Evolutionary conservation across 2,797 vertebrate genomes (phyloP).

Genomic region (Argentina silus): DNA sequence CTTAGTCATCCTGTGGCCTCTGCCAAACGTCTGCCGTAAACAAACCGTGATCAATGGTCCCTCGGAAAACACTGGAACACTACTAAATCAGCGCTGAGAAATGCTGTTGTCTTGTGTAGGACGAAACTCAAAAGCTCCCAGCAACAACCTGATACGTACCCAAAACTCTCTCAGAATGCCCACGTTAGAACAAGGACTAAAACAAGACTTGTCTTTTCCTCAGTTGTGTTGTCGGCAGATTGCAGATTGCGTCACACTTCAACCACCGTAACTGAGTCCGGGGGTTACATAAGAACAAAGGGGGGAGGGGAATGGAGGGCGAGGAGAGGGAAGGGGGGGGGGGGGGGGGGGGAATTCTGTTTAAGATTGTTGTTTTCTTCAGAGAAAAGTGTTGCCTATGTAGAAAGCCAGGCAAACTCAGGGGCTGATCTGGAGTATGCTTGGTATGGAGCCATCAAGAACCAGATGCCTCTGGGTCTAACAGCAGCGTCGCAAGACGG

Average conservation of each 20-base stretch:
- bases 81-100: not conserved
- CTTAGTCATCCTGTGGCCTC: slow-evolving; percentile 9
- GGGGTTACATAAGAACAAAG: slow-evolving; percentile 46
- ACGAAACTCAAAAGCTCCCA: slow-evolving; percentile 4
- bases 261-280: slow-evolving; percentile 31
- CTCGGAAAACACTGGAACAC: not conserved
- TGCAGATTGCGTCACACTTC: slow-evolving; percentile 44
- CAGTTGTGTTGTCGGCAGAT: slow-evolving; percentile 16
- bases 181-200: slow-evolving; percentile 19
- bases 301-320: slow-evolving; percentile 27
- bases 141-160: not conserved
- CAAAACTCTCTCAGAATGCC: too few relatives aligned
- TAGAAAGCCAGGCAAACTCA: not conserved
- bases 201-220: slow-evolving; percentile 29
- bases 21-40: slow-evolving; percentile 6
- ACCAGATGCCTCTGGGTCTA: not conserved
- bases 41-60: not conserved
- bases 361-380: slow-evolving; percentile 13
- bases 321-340: slow-evolving; percentile 10
- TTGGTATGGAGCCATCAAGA: not conserved
- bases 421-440: not conserved
- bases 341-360: slow-evolving; percentile 18
- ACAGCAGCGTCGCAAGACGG: not conserved
- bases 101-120: not conserved
- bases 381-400: slow-evolving; percentile 8